These are phyloP conservation scores for Lasioglossum morio DNA, from an alignment of 2,888 invertebrate genomes.

Conservation along the genomic window DNA sequence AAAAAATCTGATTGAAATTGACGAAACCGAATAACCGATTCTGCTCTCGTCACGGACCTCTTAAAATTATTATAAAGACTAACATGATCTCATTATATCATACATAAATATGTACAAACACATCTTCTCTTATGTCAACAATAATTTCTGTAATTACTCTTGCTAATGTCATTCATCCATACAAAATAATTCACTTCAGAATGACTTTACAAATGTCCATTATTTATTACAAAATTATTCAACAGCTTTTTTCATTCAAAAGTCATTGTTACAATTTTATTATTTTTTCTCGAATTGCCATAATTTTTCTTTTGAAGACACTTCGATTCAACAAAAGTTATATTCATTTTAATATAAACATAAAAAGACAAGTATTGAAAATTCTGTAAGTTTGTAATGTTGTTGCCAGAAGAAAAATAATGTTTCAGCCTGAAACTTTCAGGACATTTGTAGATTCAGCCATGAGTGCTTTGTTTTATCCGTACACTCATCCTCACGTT, in stretches of 20 bases:
- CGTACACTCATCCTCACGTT: constrained; percentile 9
- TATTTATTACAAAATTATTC: not conserved
- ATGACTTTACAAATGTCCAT: constrained; percentile 9
- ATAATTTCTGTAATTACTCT: constrained; percentile 68
- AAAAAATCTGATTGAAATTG: constrained; percentile 1
- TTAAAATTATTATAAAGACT: constrained; percentile 70
- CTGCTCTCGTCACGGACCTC: constrained; percentile 55
- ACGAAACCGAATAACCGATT: constrained; percentile 67
- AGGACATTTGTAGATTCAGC: constrained; percentile 1
- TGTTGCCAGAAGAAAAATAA: not conserved
- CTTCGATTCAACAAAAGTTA: not conserved
- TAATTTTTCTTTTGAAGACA: not conserved
- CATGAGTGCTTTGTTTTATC: not conserved
- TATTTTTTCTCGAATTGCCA: not conserved
- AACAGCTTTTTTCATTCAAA: not conserved
- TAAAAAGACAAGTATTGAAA: not conserved
- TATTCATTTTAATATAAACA: not conserved
- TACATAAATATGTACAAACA: constrained; percentile 80
- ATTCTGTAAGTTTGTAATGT: not conserved
- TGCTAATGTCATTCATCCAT: constrained; percentile 70
- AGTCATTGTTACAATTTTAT: not conserved
- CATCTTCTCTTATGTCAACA: constrained; percentile 73
- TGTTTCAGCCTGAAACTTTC: no score
- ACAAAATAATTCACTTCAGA: constrained; percentile 30
- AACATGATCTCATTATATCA: constrained; percentile 70